Base-by-base conservation (phyloP, 2,797 vertebrate species). In the Pangasius larnaudii region DNA sequence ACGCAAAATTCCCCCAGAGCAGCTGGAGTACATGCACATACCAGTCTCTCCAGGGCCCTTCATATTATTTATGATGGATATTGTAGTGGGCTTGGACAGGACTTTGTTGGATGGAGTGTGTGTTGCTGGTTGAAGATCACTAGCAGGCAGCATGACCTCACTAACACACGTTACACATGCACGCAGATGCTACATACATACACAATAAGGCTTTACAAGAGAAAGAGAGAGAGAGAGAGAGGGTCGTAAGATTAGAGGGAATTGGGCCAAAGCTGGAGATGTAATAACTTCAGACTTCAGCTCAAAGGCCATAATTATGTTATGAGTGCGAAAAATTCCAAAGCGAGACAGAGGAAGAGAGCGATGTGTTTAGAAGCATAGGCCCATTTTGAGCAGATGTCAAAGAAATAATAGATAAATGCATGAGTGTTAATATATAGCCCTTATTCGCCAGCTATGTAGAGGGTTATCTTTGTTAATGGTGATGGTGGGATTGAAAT, bases 61-160 rank as follows among this genome's bases (percentile, higher is more conserved):
- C 42, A 36, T 84, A 63, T 67, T 87, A 85, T 89, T 61, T 77
- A 42, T 39, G 61, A 79, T 27, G 16, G n/a, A 39, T 78, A 71
- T 81, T 87, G 53, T 80, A 63, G 33, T n/a, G 65, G 59, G 6
- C 33, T 63, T 85, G 82, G 61, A 46, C 51, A 61, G 53, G 85
- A 75, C 69, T 39, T 49, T 59, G 27, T 51, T 42, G 49, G 79
- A 42, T 27, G 11, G 11, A 42, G 53, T 80, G 78, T 39, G 22
- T 39, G 78, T 69, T 90, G 69, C 69, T 89, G 84, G 88, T 67
- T 88, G 86, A 91, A 87, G n/a, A 85, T 89, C 79, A 90, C 59
- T 72, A 88, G 77, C 85, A 85, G 84, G 79, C 79, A 88, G 81
- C 3, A 5, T 36, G 33, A 59, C 78, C 78, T 88, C 78, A 75